Percentiles rank a stretch among this genome's conserved stretches.
Evolutionary conservation across 2,113 vertebrate genomes (phyloP).

Genomic region (Dunckerocampus dactyliophorus): DNA sequence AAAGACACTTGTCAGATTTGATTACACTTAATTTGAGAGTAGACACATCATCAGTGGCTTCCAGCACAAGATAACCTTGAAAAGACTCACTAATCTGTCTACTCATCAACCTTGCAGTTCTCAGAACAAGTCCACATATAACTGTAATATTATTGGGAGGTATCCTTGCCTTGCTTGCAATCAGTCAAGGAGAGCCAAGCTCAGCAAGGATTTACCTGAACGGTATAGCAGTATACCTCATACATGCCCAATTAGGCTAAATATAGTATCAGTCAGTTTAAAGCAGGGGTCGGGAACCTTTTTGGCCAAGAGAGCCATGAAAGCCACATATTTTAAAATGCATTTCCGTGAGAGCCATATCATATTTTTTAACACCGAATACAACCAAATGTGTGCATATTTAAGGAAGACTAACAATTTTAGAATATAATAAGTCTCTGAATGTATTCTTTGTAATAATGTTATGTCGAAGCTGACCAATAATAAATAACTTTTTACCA

Average conservation of each 20-base stretch:
- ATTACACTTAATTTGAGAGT: conserved; percentile 55
- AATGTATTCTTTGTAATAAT: too few relatives aligned
- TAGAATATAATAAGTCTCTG: too few relatives aligned
- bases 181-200: not conserved
- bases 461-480: too few relatives aligned
- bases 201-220: not conserved
- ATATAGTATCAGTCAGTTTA: not conserved
- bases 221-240: not conserved
- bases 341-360: too few relatives aligned
- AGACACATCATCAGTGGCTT: conserved; percentile 57
- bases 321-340: too few relatives aligned
- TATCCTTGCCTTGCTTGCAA: conserved; percentile 9
- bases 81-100: conserved; percentile 58
- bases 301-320: too few relatives aligned
- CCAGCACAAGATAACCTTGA: conserved; percentile 65
- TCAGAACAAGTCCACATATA: conserved; percentile 26
- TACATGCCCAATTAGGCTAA: not conserved
- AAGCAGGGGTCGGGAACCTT: too few relatives aligned
- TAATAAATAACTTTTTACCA: too few relatives aligned
- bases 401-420: too few relatives aligned
- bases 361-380: too few relatives aligned
- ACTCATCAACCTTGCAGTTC: conserved; percentile 58
- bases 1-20: conserved; percentile 68
- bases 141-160: conserved; percentile 12
- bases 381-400: too few relatives aligned